Evolutionary conservation across 2,888 invertebrate genomes (phyloP).

Genomic region (Eulithis testata): DNA sequence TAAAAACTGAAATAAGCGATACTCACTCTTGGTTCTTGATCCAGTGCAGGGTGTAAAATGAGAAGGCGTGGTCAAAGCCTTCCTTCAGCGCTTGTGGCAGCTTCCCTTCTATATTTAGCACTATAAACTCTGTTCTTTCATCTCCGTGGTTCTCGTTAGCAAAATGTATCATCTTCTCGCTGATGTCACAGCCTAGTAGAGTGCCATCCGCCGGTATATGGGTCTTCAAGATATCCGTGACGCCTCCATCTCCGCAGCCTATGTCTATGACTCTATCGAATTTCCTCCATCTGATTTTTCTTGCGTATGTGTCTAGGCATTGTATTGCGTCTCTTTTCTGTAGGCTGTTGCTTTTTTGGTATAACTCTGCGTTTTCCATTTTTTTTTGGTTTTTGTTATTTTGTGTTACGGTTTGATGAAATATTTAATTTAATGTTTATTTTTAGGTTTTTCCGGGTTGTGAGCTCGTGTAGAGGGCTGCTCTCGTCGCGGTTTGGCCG

Average conservation of each 20-base stretch:
- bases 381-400: slow-evolving; percentile 29
- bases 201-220: slow-evolving; percentile 80
- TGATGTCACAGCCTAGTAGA: slow-evolving; percentile 88
- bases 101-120: slow-evolving; percentile 84
- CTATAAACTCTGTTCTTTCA: slow-evolving; percentile 74
- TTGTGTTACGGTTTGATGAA: slow-evolving; percentile 1
- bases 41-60: slow-evolving; percentile 93
- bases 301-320: slow-evolving; percentile 86
- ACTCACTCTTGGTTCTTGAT: slow-evolving; percentile 88
- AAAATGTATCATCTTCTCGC: slow-evolving; percentile 88
- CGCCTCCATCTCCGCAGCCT: slow-evolving; percentile 90
- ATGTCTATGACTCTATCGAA: slow-evolving; percentile 86
- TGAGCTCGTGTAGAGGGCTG: slow-evolving; percentile 64
- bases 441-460: slow-evolving; percentile 38
- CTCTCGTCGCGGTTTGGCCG: slow-evolving; percentile 68
- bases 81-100: slow-evolving; percentile 76
- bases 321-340: slow-evolving; percentile 85
- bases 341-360: slow-evolving; percentile 87
- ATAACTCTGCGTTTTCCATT: slow-evolving; percentile 87
- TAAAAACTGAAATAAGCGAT: slow-evolving; percentile 11
- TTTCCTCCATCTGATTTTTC: slow-evolving; percentile 83
- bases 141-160: slow-evolving; percentile 83
- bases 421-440: no score
- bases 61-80: slow-evolving; percentile 88
- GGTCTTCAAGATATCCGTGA: slow-evolving; percentile 85